These are phyloP conservation scores for Neotoxoptera formosana DNA, from an alignment of 1,140 invertebrate species.

Conservation along the genomic window DNA sequence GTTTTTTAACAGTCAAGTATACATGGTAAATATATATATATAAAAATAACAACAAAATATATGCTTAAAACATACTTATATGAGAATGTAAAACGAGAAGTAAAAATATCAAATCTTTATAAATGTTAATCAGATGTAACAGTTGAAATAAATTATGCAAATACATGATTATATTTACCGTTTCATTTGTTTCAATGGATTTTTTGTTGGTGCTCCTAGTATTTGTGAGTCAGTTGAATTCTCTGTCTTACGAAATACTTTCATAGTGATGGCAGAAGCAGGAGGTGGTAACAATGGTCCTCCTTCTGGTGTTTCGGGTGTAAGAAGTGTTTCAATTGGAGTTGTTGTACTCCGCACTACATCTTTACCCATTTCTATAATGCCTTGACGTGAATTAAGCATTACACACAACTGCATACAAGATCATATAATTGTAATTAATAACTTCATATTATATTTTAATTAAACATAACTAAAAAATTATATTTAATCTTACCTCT, in stretches of 20 bases:
- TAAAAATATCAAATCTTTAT: neutral
- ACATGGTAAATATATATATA: neutral
- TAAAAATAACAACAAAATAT: neutral
- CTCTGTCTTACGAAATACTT: conserved; percentile 40
- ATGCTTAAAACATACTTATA: neutral
- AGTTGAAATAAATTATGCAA: neutral
- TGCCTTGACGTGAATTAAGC: neutral
- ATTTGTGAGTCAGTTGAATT: conserved; percentile 26
- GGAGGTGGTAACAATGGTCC: conserved; percentile 42
- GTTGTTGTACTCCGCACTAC: conserved; percentile 6
- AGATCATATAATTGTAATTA: neutral
- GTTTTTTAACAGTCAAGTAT: neutral
- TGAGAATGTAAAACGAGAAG: neutral
- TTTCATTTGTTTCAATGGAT: conserved; percentile 51
- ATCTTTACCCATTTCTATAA: conserved; percentile 55
- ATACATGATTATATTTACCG: conserved; percentile 16
- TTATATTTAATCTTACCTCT: conserved; percentile 7
- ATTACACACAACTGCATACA: conserved; percentile 14
- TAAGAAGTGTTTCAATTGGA: neutral
- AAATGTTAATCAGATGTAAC: neutral
- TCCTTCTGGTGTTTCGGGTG: conserved; percentile 31
- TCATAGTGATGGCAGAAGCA: conserved; percentile 54
- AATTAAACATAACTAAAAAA: neutral
- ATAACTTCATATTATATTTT: neutral
- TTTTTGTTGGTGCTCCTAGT: conserved; percentile 46